Evolutionary conservation across 2,888 invertebrate genomes (phyloP).

Genomic region (Cyrtodaria siliqua): DNA sequence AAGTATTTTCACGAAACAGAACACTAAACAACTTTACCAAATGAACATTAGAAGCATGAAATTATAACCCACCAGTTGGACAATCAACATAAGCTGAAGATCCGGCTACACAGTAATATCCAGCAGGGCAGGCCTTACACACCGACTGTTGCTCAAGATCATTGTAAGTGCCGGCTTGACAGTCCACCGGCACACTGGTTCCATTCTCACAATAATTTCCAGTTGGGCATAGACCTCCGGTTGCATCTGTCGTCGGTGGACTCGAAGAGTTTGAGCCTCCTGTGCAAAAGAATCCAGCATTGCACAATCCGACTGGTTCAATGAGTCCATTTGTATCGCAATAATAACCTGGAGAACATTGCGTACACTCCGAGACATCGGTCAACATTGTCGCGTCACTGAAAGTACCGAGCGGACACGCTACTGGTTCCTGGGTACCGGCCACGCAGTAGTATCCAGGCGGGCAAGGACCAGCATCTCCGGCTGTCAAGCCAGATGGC

Average conservation of each 20-base stretch:
- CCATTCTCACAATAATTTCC: conserved; percentile 81
- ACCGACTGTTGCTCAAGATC: conserved; percentile 57
- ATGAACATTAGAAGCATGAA: too few relatives aligned
- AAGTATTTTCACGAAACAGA: conserved; percentile 75
- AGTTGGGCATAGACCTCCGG: conserved; percentile 82
- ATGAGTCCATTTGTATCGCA: conserved; percentile 79
- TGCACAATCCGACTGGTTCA: conserved; percentile 78
- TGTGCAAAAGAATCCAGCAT: conserved; percentile 81
- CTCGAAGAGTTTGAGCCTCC: conserved; percentile 77
- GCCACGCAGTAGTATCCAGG: conserved; percentile 81
- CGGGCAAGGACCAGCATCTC: conserved; percentile 81
- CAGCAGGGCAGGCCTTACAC: conserved; percentile 76
- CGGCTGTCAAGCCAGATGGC: conserved; percentile 73
- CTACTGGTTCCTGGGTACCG: conserved; percentile 70
- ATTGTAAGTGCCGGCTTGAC: conserved; percentile 81
- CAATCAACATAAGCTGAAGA: conserved; percentile 70
- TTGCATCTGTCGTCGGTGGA: conserved; percentile 69
- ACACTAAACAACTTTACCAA: too few relatives aligned
- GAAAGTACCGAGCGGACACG: conserved; percentile 79
- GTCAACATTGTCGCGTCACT: conserved; percentile 76
- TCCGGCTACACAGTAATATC: conserved; percentile 66
- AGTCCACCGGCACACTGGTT: conserved; percentile 72
- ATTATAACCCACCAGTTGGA: too few relatives aligned
- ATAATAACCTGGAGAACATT: conserved; percentile 80
- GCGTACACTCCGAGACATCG: conserved; percentile 71